Evolutionary conservation across 2,113 vertebrate species (phyloP).

Genomic region (Tragelaphus imberbis): DNA sequence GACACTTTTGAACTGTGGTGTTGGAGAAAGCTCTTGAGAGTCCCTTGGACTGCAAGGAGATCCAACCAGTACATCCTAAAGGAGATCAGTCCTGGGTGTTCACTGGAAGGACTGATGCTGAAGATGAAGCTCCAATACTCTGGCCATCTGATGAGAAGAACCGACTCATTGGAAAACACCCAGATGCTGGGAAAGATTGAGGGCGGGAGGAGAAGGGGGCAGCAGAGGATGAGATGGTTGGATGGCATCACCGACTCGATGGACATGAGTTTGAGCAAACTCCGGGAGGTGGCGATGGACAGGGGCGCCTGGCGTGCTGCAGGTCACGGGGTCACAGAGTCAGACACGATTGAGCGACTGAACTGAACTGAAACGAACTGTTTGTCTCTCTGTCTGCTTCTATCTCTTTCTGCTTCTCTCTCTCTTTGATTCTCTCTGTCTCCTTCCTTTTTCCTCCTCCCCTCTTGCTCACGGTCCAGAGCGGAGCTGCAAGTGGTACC

Average conservation of each 20-base stretch:
- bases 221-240: not conserved
- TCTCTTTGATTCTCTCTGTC: not conserved
- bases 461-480: not conserved
- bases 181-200: not conserved
- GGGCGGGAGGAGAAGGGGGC: not conserved
- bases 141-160: fast-evolving
- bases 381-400: not conserved
- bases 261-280: not conserved
- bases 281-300: fast-evolving
- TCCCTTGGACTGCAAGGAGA: not conserved
- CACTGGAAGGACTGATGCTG: not conserved
- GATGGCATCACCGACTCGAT: fast-evolving
- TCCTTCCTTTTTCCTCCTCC: not conserved
- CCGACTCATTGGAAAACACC: not conserved
- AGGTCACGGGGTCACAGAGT: not conserved
- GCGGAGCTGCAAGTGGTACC: fast-evolving
- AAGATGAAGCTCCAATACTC: not conserved
- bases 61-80: not conserved
- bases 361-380: not conserved
- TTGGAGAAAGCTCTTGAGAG: not conserved
- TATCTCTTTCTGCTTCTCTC: not conserved
- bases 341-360: fast-evolving
- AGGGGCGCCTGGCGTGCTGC: not conserved
- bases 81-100: fast-evolving
- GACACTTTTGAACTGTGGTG: not conserved